phyloP scores from a whole-genome alignment of 2,797 vertebrate genomes.

The Hippoglossus hippoglossus region DNA sequence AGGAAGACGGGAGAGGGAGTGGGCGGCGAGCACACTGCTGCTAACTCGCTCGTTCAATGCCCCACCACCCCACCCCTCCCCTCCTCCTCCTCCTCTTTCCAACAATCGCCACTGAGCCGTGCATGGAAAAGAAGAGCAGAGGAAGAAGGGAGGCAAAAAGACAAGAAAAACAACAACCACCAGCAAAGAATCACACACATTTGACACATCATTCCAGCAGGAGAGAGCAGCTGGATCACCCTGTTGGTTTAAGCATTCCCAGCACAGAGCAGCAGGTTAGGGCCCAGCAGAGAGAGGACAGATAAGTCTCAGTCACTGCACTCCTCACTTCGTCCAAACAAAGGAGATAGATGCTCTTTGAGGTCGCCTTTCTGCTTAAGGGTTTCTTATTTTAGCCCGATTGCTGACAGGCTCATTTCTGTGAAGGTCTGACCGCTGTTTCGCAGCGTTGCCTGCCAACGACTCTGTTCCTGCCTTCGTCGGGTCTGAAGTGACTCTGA shows the following conservation, averaged over 20 bases:
- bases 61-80: background rate
- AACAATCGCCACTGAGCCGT: constrained; percentile 52
- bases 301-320: constrained; percentile 63
- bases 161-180: constrained; percentile 64
- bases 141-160: constrained; percentile 36
- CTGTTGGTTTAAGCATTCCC: constrained; percentile 71
- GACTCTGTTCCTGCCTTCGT: constrained; percentile 67
- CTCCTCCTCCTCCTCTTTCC: background rate
- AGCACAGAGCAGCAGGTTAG: constrained; percentile 45
- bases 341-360: constrained; percentile 59
- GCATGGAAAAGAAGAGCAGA: constrained; percentile 65
- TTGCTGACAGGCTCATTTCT: constrained; percentile 67
- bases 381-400: constrained; percentile 78
- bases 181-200: constrained; percentile 76
- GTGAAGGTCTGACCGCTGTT: constrained; percentile 47
- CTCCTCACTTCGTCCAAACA: constrained; percentile 61
- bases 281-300: constrained; percentile 45
- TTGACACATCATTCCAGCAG: constrained; percentile 79
- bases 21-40: constrained; percentile 58
- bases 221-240: constrained; percentile 81
- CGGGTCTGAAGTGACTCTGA: constrained; percentile 59
- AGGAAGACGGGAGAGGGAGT: constrained; percentile 76
- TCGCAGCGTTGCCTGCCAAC: constrained; percentile 54
- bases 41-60: constrained; percentile 60
- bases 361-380: constrained; percentile 57